Percentiles rank a stretch among this genome's conserved stretches.
These are phyloP conservation scores for Pelobates fuscus DNA, from an alignment of 2,113 vertebrate species.

Conservation along the genomic window DNA sequence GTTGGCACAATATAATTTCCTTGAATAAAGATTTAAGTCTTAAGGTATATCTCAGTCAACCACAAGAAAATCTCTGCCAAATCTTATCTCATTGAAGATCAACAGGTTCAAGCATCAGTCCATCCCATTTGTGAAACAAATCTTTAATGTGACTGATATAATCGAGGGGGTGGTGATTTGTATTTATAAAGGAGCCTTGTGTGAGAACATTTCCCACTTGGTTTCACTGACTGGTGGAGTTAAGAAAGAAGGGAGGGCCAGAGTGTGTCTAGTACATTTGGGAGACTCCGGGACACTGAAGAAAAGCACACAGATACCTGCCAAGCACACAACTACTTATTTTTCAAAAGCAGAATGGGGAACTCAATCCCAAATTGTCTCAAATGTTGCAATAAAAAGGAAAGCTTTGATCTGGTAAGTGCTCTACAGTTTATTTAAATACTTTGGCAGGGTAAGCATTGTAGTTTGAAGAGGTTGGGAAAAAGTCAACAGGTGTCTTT, in stretches of 20 bases:
- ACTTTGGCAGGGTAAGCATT: no score
- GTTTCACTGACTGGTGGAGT: background rate
- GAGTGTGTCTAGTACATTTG: background rate
- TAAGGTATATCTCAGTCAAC: background rate
- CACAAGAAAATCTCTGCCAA: background rate
- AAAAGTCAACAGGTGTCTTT: no score
- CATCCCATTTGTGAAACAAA: constrained; percentile 15
- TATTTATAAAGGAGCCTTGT: constrained; percentile 27
- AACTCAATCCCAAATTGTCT: constrained; percentile 27
- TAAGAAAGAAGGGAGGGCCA: constrained; percentile 6
- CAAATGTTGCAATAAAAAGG: constrained; percentile 36
- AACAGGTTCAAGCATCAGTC: constrained; percentile 21
- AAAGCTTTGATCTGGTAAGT: constrained; percentile 40
- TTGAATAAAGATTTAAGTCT: background rate
- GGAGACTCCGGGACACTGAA: background rate
- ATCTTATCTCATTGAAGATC: constrained; percentile 12
- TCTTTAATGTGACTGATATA: constrained; percentile 12
- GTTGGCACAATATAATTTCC: background rate
- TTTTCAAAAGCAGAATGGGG: constrained; percentile 28
- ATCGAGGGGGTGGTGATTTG: constrained; percentile 24
- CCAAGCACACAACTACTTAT: background rate
- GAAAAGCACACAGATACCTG: constrained; percentile 15
- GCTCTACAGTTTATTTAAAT: background rate
- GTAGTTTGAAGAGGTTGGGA: no score
- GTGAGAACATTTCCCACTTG: background rate